These are phyloP conservation scores for Falcunculus frontatus DNA, from an alignment of 2,113 vertebrate genomes.

Conservation along the genomic window DNA sequence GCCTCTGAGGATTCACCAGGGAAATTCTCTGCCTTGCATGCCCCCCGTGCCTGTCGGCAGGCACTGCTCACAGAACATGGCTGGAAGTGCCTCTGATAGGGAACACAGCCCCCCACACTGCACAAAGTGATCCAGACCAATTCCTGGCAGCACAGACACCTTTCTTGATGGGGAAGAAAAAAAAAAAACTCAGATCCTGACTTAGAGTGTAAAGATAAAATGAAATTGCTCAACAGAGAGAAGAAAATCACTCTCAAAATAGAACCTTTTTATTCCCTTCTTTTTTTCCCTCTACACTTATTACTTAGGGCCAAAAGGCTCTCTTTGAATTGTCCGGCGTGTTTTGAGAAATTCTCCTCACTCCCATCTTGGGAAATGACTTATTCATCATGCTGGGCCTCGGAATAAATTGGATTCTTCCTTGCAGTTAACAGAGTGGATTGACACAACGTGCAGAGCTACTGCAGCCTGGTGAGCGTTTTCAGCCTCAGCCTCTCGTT, in stretches of 20 bases:
- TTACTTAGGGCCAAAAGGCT: neutral
- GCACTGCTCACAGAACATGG: neutral
- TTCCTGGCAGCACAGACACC: neutral
- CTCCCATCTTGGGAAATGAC: neutral
- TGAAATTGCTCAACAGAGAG: neutral
- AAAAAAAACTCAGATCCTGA: neutral
- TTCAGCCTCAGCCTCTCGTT: neutral
- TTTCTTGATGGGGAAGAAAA: neutral
- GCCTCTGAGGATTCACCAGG: fast-evolving
- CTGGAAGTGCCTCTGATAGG: neutral
- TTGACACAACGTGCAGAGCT: neutral
- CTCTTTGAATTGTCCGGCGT: neutral
- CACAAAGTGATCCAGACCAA: neutral
- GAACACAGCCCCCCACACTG: neutral
- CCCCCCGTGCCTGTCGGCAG: neutral
- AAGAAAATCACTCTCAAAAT: neutral
- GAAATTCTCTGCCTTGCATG: neutral
- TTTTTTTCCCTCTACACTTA: neutral
- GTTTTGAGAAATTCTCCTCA: neutral
- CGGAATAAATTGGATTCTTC: slow-evolving; percentile 35
- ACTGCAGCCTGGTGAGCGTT: neutral
- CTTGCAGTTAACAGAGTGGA: neutral
- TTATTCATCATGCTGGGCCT: slow-evolving; percentile 24
- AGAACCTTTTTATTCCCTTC: neutral
- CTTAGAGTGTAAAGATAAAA: neutral